Evolutionary conservation across 2,888 invertebrate species (phyloP), one percentile per base, ranked within the genome.

Genomic region (Andrena camellia): DNA sequence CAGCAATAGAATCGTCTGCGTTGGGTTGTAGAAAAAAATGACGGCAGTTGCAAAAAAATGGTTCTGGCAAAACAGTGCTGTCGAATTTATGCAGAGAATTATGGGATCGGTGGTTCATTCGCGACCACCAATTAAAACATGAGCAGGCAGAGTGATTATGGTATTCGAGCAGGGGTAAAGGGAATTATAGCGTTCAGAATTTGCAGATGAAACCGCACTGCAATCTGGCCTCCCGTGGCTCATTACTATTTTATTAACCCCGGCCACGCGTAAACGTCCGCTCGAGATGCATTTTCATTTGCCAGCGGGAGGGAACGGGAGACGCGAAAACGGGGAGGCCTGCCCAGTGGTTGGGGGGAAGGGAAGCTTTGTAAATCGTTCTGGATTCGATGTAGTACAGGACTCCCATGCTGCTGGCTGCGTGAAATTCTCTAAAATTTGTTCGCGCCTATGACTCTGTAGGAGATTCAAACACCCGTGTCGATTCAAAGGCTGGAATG

Each of bases 221-320:
- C 59, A 7, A n/a, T 13, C 66, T 42, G 29, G 20, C 35, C 42
- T 64, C 54, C 8, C 31, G 52, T 57, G 29, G 75, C 69, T 73
- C 68, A 60, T 71, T 80, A 79, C 57, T 73, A 74, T 84, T 83
- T 84, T 83, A 84, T 83, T 80, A 79, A 79, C 73, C 17, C 52
- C 26, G 7, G 26, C 23, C 64, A 29, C 77, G 57, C 60, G 60
- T 31, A 60, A 76, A 69, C 63, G 77, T 33, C 26, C 67, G 52
- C 66, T 50, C 57, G 68, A 62, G 73, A 67, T 73, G 75, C 69
- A 69, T 84, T 83, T 84, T 83, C 83, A 79, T 82, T 79, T 83
- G 35, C 66, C 73, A 63, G 20, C 62, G 70, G 67, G 29, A 57
- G 63, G 33, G 50, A 54, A n/a, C 52, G 17, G 5, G 48, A 2